Evolutionary conservation across 2,888 invertebrate genomes (phyloP), one percentile per base, ranked within the genome.

Genomic region (Platycheirus albimanus): DNA sequence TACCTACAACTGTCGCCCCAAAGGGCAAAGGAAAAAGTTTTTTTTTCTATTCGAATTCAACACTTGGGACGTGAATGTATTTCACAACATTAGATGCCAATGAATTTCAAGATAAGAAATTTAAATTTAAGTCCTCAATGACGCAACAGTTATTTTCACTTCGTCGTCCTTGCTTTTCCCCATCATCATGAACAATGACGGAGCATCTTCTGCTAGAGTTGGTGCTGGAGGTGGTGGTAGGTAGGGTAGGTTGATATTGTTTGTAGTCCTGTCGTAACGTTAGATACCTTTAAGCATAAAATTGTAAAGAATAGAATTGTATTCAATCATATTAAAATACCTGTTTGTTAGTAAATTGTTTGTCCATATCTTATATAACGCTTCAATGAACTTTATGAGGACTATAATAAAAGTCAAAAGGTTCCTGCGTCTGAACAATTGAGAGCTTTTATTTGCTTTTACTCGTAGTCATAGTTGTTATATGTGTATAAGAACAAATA

Each of bases 61-160:
- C 51, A 47, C 70, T 30, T 24, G 58, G 36, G 30, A 70, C 70
- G 69, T 70, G 64, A 70, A 61, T 54, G 45, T 52, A 70, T 52
- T 70, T 76, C 70, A 36, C 17, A 47, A 66, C 69, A 70, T 80
- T 75, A 58, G 56, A 64, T 51, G 49, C 54, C 79, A 74, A 74
- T 74, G 63, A 69, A 45, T 47, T 69, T 61, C 5, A 33, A 67
- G 61, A 67, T 63, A 58, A 41, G 47, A 17, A 13, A 64, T 49
- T 28, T 56, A 41, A 41, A 63, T 61, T 69, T 58, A 5, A 24
- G n/a, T 15, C n/a, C 41, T 15, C 38, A 49, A 15, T 63, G 70
- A 49, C 71, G 58, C 66, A 61, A 72, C 47, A 61, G 74, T 69
- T 75, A 24, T 69, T 56, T 47, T 24, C 38, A 7, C 28, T n/a